A percentile compares a stretch with the other conserved stretches of the same genome.
Evolutionary conservation across 2,888 invertebrate genomes (phyloP).

Genomic region (Tillus elongatus): DNA sequence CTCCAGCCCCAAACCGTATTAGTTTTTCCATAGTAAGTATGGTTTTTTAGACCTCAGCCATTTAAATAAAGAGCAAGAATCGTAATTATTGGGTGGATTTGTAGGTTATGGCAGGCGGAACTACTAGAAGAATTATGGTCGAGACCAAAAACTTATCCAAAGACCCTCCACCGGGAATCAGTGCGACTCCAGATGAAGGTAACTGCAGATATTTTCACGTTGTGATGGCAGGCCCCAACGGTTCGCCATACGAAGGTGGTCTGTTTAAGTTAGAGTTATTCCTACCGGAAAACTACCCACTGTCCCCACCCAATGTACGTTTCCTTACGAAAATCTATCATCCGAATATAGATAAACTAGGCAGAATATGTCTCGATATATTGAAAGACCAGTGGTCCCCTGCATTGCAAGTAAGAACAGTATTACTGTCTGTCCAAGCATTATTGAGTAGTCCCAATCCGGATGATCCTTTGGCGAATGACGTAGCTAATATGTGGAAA

Average conservation of each 20-base stretch:
- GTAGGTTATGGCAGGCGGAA: conserved; percentile 30
- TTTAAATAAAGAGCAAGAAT: no score
- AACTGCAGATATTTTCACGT: conserved; percentile 98
- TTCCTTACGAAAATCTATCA: conserved; percentile 99
- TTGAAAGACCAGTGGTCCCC: conserved; percentile 99
- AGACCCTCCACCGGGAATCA: conserved; percentile 97
- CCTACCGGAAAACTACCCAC: conserved; percentile 98
- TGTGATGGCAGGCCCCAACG: conserved; percentile 86
- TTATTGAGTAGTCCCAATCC: conserved; percentile 92
- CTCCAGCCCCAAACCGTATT: no score
- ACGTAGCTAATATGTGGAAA: conserved; percentile 99
- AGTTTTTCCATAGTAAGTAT: no score
- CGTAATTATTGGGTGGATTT: no score
- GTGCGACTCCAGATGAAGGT: conserved; percentile 88
- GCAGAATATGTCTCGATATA: conserved; percentile 98
- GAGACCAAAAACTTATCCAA: conserved; percentile 95
- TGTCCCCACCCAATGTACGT: conserved; percentile 98
- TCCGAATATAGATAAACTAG: conserved; percentile 99
- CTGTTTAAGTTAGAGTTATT: conserved; percentile 96
- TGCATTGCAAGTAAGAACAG: conserved; percentile 97
- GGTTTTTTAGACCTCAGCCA: no score
- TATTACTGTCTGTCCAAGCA: conserved; percentile 95
- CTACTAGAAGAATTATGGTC: conserved; percentile 86
- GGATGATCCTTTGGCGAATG: conserved; percentile 96
- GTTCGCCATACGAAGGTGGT: conserved; percentile 97